Base-by-base conservation (phyloP, 1,140 invertebrate species). In the Hestina assimilis region DNA sequence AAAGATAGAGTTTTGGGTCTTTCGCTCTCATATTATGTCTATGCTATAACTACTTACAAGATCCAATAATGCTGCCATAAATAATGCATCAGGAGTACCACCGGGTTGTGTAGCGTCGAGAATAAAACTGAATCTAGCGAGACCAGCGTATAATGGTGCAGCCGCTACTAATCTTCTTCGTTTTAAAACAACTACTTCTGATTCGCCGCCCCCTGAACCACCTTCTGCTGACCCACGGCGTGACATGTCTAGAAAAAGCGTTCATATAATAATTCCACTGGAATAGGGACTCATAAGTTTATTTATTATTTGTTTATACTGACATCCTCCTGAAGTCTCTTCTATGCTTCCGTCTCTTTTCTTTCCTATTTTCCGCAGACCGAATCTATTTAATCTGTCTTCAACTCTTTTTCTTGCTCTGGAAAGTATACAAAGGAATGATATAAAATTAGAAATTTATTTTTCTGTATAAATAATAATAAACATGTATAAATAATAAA, bases 31-130 rank as follows among this genome's bases (percentile, higher is more conserved):
- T n/a, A n/a, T n/a, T n/a, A n/a, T n/a, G n/a, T n/a, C n/a, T n/a
- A n/a, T n/a, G n/a, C n/a, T n/a, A n/a, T n/a, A n/a, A 15, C 4
- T 24, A 33, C 48, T 56, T 90, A 99, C 98, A 91, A 99, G 91
- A 88, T 99, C 97, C 23, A 99, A 84, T 33, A 98, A 89, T 5
- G 98, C 97, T n/a, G 96, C 97, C 70, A 99, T 93, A 24, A 99
- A 91, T 75, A 98, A 95, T 15, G 98, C 93, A 91, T 99, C 98
- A 1, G 98, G 98, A 33, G 99, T 93, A 1, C 95, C 93, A 9
- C 98, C 98, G 6, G 99, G 99, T 46, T 96, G 94, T 76, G 96
- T 98, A 20, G 96, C 97, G 84, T 99, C 98, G 52, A 99, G 79
- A 4, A 99, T 85, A 83, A 98, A 97, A 11, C 94, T 94, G 66